Evolutionary conservation across 2,797 vertebrate genomes (phyloP).

Genomic region (Ctenopoma kingsleyae): DNA sequence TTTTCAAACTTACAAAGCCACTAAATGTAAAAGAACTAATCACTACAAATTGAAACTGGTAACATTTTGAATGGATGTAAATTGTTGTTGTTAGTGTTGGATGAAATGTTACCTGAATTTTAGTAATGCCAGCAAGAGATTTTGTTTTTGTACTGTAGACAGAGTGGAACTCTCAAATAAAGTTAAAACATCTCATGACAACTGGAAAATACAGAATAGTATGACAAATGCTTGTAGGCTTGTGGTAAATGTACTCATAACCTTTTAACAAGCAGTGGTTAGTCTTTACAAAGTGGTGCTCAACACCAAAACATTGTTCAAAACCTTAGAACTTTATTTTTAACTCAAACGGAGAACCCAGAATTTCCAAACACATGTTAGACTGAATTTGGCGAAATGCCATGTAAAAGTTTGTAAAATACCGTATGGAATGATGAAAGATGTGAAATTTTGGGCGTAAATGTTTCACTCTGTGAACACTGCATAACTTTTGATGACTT

Average conservation of each 20-base stretch:
- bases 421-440: background rate
- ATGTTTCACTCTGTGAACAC: no score
- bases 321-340: slow-evolving; percentile 17
- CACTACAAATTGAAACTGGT: no score
- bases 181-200: background rate
- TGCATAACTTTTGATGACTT: no score
- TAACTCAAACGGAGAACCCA: slow-evolving; percentile 1
- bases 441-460: no score
- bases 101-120: background rate
- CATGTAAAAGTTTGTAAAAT: background rate
- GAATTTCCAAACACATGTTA: slow-evolving; percentile 1
- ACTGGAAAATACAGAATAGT: background rate
- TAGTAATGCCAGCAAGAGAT: background rate
- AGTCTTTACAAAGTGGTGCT: slow-evolving; percentile 11
- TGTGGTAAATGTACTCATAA: slow-evolving; percentile 35
- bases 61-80: slow-evolving; percentile 10
- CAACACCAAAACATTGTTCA: slow-evolving; percentile 11
- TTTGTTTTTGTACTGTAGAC: background rate
- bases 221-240: slow-evolving; percentile 22
- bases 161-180: background rate
- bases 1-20: no score
- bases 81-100: background rate
- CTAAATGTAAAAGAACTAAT: no score
- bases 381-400: background rate
- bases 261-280: background rate